These are phyloP conservation scores for Motacilla tschutschensis DNA, from an alignment of 2,113 vertebrate species.

Conservation along the genomic window DNA sequence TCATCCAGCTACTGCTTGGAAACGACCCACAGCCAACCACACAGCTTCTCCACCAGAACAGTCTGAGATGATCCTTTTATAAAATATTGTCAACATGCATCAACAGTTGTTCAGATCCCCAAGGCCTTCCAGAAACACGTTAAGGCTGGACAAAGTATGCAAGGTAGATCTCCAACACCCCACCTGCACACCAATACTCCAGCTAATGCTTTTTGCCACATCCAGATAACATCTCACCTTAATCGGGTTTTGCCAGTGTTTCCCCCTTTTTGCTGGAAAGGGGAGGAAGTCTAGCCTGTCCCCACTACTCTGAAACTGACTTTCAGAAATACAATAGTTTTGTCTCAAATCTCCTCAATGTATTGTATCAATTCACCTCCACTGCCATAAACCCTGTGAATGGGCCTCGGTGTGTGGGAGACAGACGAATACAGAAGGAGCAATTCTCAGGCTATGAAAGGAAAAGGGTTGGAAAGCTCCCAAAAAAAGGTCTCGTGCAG, in stretches of 20 bases:
- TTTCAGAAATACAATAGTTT: not conserved
- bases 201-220: not conserved
- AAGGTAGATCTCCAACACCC: not conserved
- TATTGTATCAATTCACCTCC: not conserved
- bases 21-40: not conserved
- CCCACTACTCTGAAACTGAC: not conserved
- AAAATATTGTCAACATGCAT: not conserved
- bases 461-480: slow-evolving; percentile 39
- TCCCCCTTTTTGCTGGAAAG: not conserved
- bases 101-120: not conserved
- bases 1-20: not conserved
- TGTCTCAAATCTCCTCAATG: not conserved
- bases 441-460: slow-evolving; percentile 32
- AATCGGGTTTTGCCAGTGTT: not conserved
- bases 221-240: not conserved
- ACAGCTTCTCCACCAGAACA: not conserved
- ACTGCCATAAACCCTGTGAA: not conserved
- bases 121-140: not conserved
- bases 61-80: not conserved
- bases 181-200: not conserved
- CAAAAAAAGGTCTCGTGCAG: not conserved
- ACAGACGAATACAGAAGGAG: slow-evolving; percentile 5
- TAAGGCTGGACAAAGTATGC: not conserved
- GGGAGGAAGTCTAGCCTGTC: not conserved
- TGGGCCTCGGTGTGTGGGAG: not conserved